These are phyloP conservation scores for Drosophila melanosoma DNA, from an alignment of 2,888 invertebrate species.

Conservation along the genomic window DNA sequence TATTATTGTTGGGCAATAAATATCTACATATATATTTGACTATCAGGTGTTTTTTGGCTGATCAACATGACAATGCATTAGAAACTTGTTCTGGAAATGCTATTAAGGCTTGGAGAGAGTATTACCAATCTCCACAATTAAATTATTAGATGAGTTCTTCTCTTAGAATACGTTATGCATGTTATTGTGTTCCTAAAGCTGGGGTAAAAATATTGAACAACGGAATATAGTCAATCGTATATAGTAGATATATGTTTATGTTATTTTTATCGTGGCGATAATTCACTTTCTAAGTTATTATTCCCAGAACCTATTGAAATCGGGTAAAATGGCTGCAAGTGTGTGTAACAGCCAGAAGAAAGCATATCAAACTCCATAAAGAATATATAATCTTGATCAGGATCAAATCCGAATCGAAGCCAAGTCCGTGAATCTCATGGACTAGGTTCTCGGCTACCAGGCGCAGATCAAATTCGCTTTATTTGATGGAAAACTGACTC, in stretches of 20 bases:
- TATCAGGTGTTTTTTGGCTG: conserved; percentile 2
- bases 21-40: background rate
- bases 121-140: background rate
- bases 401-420: too few relatives aligned
- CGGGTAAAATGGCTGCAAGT: too few relatives aligned
- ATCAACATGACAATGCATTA: conserved; percentile 8
- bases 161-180: background rate
- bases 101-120: background rate
- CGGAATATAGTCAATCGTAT: background rate
- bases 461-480: too few relatives aligned
- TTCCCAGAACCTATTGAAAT: too few relatives aligned
- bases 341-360: too few relatives aligned
- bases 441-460: too few relatives aligned
- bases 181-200: background rate
- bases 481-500: too few relatives aligned
- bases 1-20: conserved; percentile 17
- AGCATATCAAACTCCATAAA: too few relatives aligned
- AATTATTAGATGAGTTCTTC: background rate
- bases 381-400: too few relatives aligned
- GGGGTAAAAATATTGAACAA: too few relatives aligned
- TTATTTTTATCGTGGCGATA: background rate
- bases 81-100: background rate
- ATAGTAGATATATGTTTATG: background rate
- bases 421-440: too few relatives aligned
- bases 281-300: background rate